Base-by-base conservation (phyloP, 30 jellyfish, hydroid and myxozoan species). In the Chrysaora quinquecirrha region DNA sequence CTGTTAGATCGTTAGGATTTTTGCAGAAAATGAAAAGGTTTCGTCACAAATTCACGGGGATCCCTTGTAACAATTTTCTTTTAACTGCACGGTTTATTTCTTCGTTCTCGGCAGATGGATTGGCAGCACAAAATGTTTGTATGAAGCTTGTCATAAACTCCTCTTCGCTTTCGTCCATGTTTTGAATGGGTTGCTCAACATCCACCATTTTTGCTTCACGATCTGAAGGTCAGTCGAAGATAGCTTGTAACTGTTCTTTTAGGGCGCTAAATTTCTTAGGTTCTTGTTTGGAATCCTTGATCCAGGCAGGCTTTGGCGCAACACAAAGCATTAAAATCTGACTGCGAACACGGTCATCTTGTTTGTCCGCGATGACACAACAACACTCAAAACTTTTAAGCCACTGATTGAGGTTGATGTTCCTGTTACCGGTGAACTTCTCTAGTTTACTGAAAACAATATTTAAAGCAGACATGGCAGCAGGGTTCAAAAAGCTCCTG, bases 241-340 rank as follows among this genome's bases (percentile, higher is more conserved):
- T 68, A 0, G 58, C 75, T 24, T 58, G 30, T 14, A 74, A 61
- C 27, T 74, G 86, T 48, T 74, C 27, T 32, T 74, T 74, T 20
- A 74, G 86, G 7, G 24, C 86, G 16, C 75, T 74, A 9, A 19
- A 74, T 30, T 74, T 74, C 58, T 71, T 76, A 19, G 82, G 82
- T 6, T 23, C 23, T 30, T 25, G 19, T 46, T 12, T 18, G 3
- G 12, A 75, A 12, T 70, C 75, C 25, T 46, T 70, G 82, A 70
- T 70, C 82, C 30, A 70, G 35, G 70, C 12, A 2, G 31, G 82
- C 82, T 35, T 70, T 28, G 18, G 73, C 73, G 16, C 82, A 34
- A 70, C 82, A 30, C 82, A 70, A 16, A 70, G 73, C 82, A 70
- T 35, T 4, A 70, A 23, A 34, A 70, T 34, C 34, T 70, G 82